These are phyloP conservation scores for Hippocampus guttulatus DNA, from an alignment of 2,113 vertebrate genomes.

Conservation along the genomic window DNA sequence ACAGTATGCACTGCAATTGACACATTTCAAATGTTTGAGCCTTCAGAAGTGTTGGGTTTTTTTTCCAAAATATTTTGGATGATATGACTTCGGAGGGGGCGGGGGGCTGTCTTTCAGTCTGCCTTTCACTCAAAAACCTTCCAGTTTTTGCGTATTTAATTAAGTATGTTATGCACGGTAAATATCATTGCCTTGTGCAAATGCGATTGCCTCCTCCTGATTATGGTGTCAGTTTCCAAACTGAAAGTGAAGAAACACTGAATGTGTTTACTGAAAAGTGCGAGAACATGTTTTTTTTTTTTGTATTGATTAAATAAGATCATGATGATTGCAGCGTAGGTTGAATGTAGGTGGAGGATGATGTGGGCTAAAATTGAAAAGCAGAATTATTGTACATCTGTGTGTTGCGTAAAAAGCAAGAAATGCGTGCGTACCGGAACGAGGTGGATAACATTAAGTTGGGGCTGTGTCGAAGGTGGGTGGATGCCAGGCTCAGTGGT, in stretches of 20 bases:
- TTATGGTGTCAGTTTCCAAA: neutral
- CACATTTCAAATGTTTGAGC: neutral
- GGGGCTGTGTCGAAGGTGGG: neutral
- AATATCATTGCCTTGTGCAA: neutral
- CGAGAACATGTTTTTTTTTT: neutral
- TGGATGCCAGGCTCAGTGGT: slow-evolving; percentile 10
- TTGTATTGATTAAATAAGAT: neutral
- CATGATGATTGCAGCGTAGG: slow-evolving; percentile 4
- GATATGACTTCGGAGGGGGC: neutral
- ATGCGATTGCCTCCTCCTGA: neutral
- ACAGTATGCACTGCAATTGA: neutral
- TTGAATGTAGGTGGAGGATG: slow-evolving; percentile 7
- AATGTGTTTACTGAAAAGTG: slow-evolving; percentile 1
- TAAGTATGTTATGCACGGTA: neutral
- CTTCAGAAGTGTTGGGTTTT: too few relatives aligned
- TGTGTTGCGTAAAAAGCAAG: neutral
- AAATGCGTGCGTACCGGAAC: slow-evolving; percentile 2
- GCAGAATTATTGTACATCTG: neutral
- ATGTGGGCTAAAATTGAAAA: neutral
- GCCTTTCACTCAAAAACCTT: too few relatives aligned
- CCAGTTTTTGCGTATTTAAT: neutral
- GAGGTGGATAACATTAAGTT: slow-evolving; percentile 8
- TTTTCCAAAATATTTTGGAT: neutral
- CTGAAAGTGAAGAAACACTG: neutral
- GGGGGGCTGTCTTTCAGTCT: neutral